These are phyloP conservation scores for Syrrhaptes paradoxus DNA, from an alignment of 2,113 vertebrate species.

Conservation along the genomic window DNA sequence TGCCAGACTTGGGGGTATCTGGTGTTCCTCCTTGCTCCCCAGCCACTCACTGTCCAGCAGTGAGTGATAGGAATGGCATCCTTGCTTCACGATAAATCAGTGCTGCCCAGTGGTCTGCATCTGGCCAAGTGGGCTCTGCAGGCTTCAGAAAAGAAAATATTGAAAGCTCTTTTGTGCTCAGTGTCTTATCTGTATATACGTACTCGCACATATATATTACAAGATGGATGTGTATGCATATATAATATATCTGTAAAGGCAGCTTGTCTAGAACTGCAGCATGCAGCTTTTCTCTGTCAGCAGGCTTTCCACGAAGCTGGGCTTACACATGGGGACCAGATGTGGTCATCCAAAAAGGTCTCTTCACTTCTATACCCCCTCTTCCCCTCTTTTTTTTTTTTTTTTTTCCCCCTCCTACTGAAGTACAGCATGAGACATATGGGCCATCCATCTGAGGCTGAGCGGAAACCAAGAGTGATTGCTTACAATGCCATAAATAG, in stretches of 20 bases:
- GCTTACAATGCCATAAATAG: slow-evolving; percentile 10
- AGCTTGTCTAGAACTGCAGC: background rate
- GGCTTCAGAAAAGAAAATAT: background rate
- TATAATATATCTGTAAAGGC: background rate
- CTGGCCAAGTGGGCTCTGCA: background rate
- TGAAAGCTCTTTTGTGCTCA: background rate
- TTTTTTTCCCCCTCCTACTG: background rate
- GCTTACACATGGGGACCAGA: slow-evolving; percentile 24
- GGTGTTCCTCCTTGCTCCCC: background rate
- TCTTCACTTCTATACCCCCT: background rate
- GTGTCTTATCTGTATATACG: background rate
- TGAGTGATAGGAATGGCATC: background rate
- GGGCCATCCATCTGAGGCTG: background rate
- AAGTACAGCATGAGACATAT: background rate
- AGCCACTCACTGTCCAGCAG: background rate
- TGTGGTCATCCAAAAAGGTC: slow-evolving; percentile 3
- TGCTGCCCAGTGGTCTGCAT: background rate
- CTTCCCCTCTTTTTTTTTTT: background rate
- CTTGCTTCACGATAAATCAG: background rate
- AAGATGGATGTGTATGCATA: background rate
- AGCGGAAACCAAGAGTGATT: background rate
- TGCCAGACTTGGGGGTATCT: background rate
- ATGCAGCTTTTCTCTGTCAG: background rate
- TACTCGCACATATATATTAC: background rate
- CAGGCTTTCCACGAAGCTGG: background rate